A percentile compares a stretch with the other conserved stretches of the same genome.
Conservation (phyloP, 2,888 invertebrate genomes). For the Clusia tigrina region DNA sequence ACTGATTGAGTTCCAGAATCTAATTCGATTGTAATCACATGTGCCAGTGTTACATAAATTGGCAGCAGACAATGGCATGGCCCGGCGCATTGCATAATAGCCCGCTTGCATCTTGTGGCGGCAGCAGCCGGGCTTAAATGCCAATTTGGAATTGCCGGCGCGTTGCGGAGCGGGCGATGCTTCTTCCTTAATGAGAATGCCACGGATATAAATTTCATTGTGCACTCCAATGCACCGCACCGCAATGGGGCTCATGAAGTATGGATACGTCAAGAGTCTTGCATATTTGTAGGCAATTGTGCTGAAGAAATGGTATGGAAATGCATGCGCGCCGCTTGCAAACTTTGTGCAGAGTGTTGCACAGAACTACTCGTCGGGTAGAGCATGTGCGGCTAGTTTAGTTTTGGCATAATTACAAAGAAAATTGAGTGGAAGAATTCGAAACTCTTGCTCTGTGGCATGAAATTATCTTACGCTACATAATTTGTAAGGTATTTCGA, state of each 20-base stretch:
- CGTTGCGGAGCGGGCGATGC: not conserved
- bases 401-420: too few species aligned
- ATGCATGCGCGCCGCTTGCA: too few species aligned
- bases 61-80: constrained; percentile 38
- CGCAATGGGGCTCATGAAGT: not conserved
- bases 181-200: constrained; percentile 13
- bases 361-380: too few species aligned
- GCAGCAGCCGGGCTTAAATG: constrained; percentile 7
- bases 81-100: not conserved
- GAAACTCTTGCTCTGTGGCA: too few species aligned
- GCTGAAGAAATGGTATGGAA: not conserved
- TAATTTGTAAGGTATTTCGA: too few species aligned
- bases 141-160: constrained; percentile 8
- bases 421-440: too few species aligned
- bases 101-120: not conserved
- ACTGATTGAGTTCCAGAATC: constrained; percentile 43
- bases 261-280: not conserved
- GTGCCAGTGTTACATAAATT: constrained; percentile 42
- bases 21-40: constrained; percentile 44
- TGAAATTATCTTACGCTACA: too few species aligned
- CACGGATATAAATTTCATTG: constrained; percentile 14
- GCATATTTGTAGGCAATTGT: not conserved
- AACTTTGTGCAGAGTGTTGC: too few species aligned
- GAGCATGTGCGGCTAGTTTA: too few species aligned
- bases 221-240: not conserved